Evolutionary conservation across 2,888 invertebrate genomes (phyloP), one percentile per base, ranked within the genome.

Genomic region (Eilema griseolum): DNA sequence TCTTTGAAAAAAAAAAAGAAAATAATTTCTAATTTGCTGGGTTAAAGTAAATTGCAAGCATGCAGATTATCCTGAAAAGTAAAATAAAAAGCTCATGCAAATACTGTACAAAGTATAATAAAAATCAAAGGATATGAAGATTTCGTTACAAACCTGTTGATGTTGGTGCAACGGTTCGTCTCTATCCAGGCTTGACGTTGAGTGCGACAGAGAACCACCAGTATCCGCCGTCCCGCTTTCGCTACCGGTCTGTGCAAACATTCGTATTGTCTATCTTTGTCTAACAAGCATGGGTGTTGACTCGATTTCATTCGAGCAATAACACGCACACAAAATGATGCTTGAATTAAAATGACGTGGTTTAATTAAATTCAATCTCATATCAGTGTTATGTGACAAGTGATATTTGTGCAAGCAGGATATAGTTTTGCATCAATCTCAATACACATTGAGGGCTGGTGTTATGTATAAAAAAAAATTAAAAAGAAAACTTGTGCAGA

Each of bases 171-270:
- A 94, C 75, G 93, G 88, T 85, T 98, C 98, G 78, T 98, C 98
- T 82, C 97, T 96, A 92, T 99, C 99, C 87, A 99, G 96, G 93
- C 97, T 98, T 85, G 97, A 98, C 78, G 97, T 97, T 92, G 98
- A 98, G 90, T 98, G 98, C 89, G 96, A 96, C 95, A 96, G 82
- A 96, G 97, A 88, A 96, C 96, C 90, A 96, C 96, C 95, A 80
- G 96, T 90, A 86, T 96, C 90, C 86, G 96, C 92, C 91, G 96
- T 90, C 90, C 96, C 90, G 96, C 96, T 96, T 89, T 92, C 95
- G 88, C 88, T 96, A 86, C 94, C 95, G 67, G 94, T 93, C 95
- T 95, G 94, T 90, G 83, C 81, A 88, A 89, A 88, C 81, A 90
- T 86, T 84, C 77, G 78, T 79, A 84, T 81, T 79, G 79, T 85